phyloP scores from a whole-genome alignment of 2,797 vertebrate genomes.

The Siniperca undulata region DNA sequence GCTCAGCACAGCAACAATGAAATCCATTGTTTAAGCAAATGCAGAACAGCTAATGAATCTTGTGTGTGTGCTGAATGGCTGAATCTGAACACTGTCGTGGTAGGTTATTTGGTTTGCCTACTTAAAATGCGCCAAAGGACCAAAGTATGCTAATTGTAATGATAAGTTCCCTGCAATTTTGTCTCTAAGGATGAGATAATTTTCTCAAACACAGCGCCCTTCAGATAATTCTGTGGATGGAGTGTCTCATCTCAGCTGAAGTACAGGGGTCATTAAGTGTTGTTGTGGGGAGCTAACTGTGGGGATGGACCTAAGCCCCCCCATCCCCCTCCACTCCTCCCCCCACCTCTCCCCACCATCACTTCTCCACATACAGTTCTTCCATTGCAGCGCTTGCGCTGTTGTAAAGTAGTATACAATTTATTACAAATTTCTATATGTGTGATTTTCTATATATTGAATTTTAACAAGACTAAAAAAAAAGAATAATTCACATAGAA shows the following conservation, averaged over 20 bases:
- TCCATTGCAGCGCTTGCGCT: slow-evolving; percentile 13
- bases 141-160: slow-evolving; percentile 76
- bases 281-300: slow-evolving; percentile 77
- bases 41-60: slow-evolving; percentile 25
- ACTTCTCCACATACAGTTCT: slow-evolving; percentile 21
- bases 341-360: slow-evolving; percentile 25
- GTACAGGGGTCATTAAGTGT: slow-evolving; percentile 84
- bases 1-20: slow-evolving; percentile 14
- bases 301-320: slow-evolving; percentile 63
- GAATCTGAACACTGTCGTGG: slow-evolving; percentile 16
- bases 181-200: slow-evolving; percentile 78
- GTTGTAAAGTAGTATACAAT: slow-evolving; percentile 28
- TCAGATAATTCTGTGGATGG: slow-evolving; percentile 83
- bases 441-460: slow-evolving; percentile 53
- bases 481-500: slow-evolving; percentile 29
- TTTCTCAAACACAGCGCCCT: slow-evolving; percentile 80
- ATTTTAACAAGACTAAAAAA: slow-evolving; percentile 44
- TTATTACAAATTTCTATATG: slow-evolving; percentile 56
- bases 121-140: slow-evolving; percentile 64
- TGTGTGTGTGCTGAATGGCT: slow-evolving; percentile 6
- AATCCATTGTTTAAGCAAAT: slow-evolving; percentile 36
- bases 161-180: slow-evolving; percentile 79
- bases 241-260: slow-evolving; percentile 86
- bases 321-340: neutral
- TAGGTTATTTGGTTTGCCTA: slow-evolving; percentile 41